These are phyloP conservation scores for Pipra filicauda DNA, from an alignment of 2,113 vertebrate genomes.

Conservation along the genomic window DNA sequence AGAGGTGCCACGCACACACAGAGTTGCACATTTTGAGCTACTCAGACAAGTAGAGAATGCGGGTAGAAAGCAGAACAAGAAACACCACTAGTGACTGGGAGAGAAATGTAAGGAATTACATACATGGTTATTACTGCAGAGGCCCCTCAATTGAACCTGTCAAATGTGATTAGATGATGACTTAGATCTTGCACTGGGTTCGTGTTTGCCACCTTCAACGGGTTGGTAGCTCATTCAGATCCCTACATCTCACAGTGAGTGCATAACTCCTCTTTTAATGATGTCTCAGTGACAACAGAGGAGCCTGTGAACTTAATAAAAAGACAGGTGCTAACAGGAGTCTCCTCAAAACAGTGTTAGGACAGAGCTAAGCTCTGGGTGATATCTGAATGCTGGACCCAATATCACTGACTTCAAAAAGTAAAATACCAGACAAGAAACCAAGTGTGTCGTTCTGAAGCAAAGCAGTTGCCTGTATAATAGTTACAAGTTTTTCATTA, in stretches of 20 bases:
- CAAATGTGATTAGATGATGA: background rate
- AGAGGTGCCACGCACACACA: background rate
- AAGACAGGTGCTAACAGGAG: background rate
- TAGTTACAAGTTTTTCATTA: slow-evolving; percentile 37
- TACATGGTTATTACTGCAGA: background rate
- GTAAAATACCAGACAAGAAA: slow-evolving; percentile 46
- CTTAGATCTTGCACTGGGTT: background rate
- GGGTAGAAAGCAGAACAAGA: background rate
- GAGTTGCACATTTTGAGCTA: rapidly evolving
- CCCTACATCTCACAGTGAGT: background rate
- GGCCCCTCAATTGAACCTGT: background rate
- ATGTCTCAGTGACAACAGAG: background rate
- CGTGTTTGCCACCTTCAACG: background rate
- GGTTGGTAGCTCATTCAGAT: background rate
- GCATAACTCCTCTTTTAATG: background rate
- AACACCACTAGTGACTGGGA: background rate
- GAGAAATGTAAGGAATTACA: background rate
- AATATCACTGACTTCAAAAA: background rate
- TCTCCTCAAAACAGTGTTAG: background rate
- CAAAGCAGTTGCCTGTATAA: slow-evolving; percentile 11
- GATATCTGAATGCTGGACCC: background rate
- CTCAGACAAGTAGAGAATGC: background rate
- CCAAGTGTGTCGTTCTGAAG: background rate
- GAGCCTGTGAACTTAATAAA: background rate
- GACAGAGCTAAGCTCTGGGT: background rate